A percentile compares a stretch with the other conserved stretches of the same genome.
Conservation (phyloP, 2,113 vertebrate species). For the human (Homo sapiens) region GRCh38 chr1:38001501-38002000, state of each 20-base stretch:
- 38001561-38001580: conserved; percentile 67
- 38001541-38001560: conserved; percentile 61
- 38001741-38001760: neutral
- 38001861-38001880: conserved; percentile 21
- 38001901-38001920: neutral
- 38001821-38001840: neutral
- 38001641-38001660: neutral
- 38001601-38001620: conserved; percentile 6
- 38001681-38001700: neutral
- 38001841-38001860: neutral
- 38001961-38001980: neutral
- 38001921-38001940: neutral
- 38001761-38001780: neutral
- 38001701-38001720: neutral
- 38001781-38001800: neutral
- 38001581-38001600: conserved; percentile 22
- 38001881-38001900: neutral
- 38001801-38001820: neutral
- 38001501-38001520: conserved; percentile 47
- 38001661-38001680: neutral
- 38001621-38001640: neutral
- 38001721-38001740: neutral
- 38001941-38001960: neutral
- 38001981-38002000: neutral
- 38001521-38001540: conserved; percentile 34